These are phyloP conservation scores for Leiothrix lutea DNA, from an alignment of 2,113 vertebrate species.

Conservation along the genomic window DNA sequence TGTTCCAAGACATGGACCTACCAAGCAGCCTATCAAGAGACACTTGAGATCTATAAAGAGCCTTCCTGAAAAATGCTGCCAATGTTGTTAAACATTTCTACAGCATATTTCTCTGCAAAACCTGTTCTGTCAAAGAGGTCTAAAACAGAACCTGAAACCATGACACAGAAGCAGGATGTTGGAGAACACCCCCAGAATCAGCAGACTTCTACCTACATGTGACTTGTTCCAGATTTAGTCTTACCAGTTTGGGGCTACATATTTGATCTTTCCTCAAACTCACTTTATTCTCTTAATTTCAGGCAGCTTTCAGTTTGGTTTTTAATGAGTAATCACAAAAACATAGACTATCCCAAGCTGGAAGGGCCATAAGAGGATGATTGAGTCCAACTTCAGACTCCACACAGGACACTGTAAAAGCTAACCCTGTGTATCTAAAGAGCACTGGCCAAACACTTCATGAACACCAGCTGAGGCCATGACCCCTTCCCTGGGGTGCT, in stretches of 20 bases:
- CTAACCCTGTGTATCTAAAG: fast-evolving
- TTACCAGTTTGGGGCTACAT: neutral
- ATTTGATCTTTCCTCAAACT: neutral
- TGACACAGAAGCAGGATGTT: neutral
- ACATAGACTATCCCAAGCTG: neutral
- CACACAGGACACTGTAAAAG: neutral
- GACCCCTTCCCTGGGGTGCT: neutral
- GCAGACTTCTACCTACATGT: neutral
- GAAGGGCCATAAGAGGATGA: neutral
- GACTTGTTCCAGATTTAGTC: neutral
- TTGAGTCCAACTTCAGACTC: fast-evolving
- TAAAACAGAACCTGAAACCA: neutral
- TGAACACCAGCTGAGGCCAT: neutral
- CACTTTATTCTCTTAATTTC: neutral
- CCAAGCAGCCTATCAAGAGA: neutral
- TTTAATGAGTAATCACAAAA: neutral
- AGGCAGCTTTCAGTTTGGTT: neutral
- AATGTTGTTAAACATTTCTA: neutral
- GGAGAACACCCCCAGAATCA: neutral
- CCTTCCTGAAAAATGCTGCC: neutral
- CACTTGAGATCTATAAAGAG: neutral
- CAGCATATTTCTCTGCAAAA: neutral
- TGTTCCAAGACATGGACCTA: neutral
- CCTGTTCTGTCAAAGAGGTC: neutral
- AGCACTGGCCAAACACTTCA: neutral